Evolutionary conservation across 1,140 invertebrate species (phyloP), one percentile per base, ranked within the genome.

Genomic region (Drosophila simulans): DNA sequence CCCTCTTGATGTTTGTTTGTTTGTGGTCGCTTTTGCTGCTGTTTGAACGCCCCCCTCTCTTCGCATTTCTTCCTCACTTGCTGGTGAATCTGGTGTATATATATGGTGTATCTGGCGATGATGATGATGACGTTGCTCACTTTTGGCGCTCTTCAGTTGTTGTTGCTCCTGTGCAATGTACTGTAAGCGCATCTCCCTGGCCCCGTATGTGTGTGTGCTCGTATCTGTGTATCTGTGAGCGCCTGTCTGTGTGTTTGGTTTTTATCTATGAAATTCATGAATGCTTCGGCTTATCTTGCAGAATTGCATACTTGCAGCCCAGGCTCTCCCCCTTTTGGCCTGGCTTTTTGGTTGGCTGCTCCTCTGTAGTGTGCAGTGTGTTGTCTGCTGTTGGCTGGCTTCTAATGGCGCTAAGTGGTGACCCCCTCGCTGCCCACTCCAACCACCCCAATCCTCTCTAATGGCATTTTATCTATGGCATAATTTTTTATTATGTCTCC

Each of bases 201-300:
- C 43, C 42, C 37, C 65, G 65, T 46, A 20, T 62, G 48, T 37
- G 42, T n/a, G 11, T 13, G 10, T 13, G 35, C 35, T 20, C 49
- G 53, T 74, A 51, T 52, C 64, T 54, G 37, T 40, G 57, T 39
- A 39, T 39, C 37, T 13, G 37, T 20, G 59, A 12, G 52, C 13
- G 25, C 11, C 20, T 56, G 52, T 80, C 20, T 56, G 55, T 80
- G 80, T 80, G 53, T 55, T 66, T 70, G 76, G 52, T 68, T 90
- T 90, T 90, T 90, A 90, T 90, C 86, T 90, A 59, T 77, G 62
- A 90, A 90, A 90, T 90, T 90, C 86, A 90, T 90, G 86, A 90
- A 90, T 90, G 86, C 86, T 80, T 80, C 71, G 76, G 88, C 86
- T 90, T 90, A 90, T 90, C 86, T 90, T 63, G 60, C 66, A 79